Evolutionary conservation across 2,888 invertebrate genomes (phyloP), one percentile per base, ranked within the genome.

Genomic region (Adelphocoris suturalis): DNA sequence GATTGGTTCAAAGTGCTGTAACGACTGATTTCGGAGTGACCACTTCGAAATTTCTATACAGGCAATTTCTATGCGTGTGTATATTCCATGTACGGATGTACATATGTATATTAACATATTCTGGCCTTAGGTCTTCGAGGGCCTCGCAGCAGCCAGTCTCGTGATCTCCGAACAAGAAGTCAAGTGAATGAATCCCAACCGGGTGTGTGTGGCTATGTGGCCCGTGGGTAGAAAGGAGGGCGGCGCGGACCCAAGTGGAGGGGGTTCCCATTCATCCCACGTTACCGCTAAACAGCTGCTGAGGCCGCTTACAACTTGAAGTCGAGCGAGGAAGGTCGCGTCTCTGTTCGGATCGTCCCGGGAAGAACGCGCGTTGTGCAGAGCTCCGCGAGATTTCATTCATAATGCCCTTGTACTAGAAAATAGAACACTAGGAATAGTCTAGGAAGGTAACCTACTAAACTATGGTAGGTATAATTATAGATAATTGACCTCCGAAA

Each of bases 251-350:
- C 47, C 48, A 37, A 75, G 87, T 16, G 16, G 47, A 13, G 87
- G 48, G 76, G 78, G 23, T 1, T 48, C 75, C 47, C 87, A 87
- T 75, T 87, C 75, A 78, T 75, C 76, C 76, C 55, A 19, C 87
- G 76, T 48, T 52, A 87, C 76, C 87, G 87, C 87, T 47, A 87
- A 78, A 75, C 75, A 61, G 87, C 78, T 78, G 78, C 87, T 76
- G 27, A 57, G 87, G 47, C 87, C 87, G 76, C 52, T 78, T 82
- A 82, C 82, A 52, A 82, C 82, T 82, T 27, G 82, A 52, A 82
- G 19, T 28, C 78, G 46, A 47, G 75, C 46, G 87, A 76, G 78
- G 78, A 87, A 87, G 76, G 76, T 75, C 78, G 76, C 76, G 87
- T 68, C 68, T 68, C 68, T 27, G n/a, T n/a, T n/a, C 37, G 37